These are phyloP conservation scores for Prenolepis imparis DNA, from an alignment of 2,888 invertebrate genomes.

Conservation along the genomic window DNA sequence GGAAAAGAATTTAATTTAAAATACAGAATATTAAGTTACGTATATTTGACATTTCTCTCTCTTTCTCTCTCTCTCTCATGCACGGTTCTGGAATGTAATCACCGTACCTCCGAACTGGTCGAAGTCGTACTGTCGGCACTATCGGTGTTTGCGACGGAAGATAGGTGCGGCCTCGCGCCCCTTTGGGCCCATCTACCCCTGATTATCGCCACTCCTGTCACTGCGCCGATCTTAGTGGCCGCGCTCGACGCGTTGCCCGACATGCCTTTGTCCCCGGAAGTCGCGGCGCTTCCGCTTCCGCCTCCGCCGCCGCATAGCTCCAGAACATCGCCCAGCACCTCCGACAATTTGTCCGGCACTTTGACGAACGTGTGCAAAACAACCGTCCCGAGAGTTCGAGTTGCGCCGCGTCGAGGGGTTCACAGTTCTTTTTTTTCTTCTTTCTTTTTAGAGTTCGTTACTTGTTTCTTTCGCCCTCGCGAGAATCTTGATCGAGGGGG, in stretches of 20 bases:
- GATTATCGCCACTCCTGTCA: constrained; percentile 82
- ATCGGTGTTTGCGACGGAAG: constrained; percentile 80
- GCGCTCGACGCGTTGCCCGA: constrained; percentile 56
- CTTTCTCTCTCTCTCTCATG: too few relatives aligned
- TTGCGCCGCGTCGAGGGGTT: neutral
- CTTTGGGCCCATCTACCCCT: constrained; percentile 81
- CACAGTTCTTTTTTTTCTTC: neutral
- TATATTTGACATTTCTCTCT: neutral
- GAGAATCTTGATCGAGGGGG: neutral
- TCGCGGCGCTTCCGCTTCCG: constrained; percentile 69
- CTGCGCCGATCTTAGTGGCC: constrained; percentile 80
- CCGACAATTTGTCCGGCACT: constrained; percentile 85
- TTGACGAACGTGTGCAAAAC: constrained; percentile 83
- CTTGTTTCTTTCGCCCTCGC: neutral
- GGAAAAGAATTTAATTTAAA: neutral
- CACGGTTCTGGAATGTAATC: constrained; percentile 57
- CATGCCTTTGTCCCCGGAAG: constrained; percentile 22
- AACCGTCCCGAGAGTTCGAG: constrained; percentile 52
- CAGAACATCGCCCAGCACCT: constrained; percentile 84
- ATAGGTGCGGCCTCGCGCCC: constrained; percentile 79
- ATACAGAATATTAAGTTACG: neutral
- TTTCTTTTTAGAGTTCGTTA: constrained; percentile 13
- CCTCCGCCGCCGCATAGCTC: constrained; percentile 84
- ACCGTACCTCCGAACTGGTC: constrained; percentile 82
- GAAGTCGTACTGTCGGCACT: constrained; percentile 82